Base-by-base conservation (phyloP, 2,888 invertebrate species). In the Phyto melanocephala region DNA sequence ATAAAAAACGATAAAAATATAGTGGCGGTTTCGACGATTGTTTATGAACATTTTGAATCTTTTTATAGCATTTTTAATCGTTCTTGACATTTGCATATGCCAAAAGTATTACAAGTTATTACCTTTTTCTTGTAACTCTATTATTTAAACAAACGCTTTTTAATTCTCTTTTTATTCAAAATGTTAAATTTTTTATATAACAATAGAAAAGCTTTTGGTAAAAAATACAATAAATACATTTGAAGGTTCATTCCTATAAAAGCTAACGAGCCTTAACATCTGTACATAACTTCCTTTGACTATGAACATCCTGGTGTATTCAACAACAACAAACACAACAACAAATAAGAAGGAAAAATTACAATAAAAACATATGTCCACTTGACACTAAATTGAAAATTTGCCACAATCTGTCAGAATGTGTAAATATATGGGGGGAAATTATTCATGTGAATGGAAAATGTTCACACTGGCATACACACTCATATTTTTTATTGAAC, bases 301-400 rank as follows among this genome's bases (percentile, higher is more conserved):
- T 71, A 28, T 11, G 22, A 40, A 8, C 33, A 54, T 67, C 79
- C 78, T 37, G 50, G 33, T 7, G 35, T 28, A 28, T 28, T 28
- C 6, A 28, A 28, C 3, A 28, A 5, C 6, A 3, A 3, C 28
- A 28, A 13, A 6, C 10, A 37, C 45, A 33, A 50, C 7, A 45
- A 33, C 2, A 62, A 15, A 10, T 28, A 45, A 10, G 20, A 28
- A 15, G 15, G 13, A 60, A 45, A 47, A 2, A 37, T 28, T 11
- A 71, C 10, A 58, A 60, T 58, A 35, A 72, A 67, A 74, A 82
- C 75, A 79, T 71, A 79, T 82, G 82, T 71, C 75, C 82, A 82
- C 79, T 79, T 82, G 82, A 82, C 79, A 82, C 79, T 71, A 82
- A 82, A 82, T 82, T 82, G 67, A 82, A 75, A 79, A 82, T 71